phyloP scores from a whole-genome alignment of 2,888 invertebrate species.

The Crepidodera aurea region DNA sequence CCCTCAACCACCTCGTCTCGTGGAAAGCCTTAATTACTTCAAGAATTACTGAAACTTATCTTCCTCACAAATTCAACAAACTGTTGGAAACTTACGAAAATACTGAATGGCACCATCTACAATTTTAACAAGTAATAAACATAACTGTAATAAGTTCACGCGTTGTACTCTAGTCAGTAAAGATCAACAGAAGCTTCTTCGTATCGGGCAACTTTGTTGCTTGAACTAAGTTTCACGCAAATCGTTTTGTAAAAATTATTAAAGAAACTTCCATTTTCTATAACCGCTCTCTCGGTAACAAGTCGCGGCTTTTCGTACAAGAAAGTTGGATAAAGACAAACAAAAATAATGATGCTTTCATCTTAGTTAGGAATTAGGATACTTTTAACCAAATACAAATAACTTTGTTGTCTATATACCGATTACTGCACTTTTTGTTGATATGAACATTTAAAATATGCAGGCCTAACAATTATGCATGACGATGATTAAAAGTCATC shows the following conservation, averaged over 20 bases:
- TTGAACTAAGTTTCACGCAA: background rate
- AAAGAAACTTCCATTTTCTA: slow-evolving; percentile 2
- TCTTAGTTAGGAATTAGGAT: background rate
- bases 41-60: slow-evolving; percentile 35
- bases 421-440: too few relatives aligned
- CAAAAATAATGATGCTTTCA: slow-evolving; percentile 4
- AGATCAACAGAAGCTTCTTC: slow-evolving; percentile 5
- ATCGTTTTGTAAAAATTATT: background rate
- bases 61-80: slow-evolving; percentile 27
- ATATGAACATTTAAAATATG: too few relatives aligned
- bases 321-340: slow-evolving; percentile 9
- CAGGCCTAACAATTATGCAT: too few relatives aligned
- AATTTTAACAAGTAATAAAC: slow-evolving; percentile 34
- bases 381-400: background rate
- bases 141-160: slow-evolving; percentile 32
- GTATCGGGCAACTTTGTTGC: slow-evolving; percentile 5
- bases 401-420: background rate
- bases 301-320: background rate
- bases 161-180: slow-evolving; percentile 19
- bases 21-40: slow-evolving; percentile 36
- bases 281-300: background rate
- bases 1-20: slow-evolving; percentile 20
- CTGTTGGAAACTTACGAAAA: slow-evolving; percentile 31
- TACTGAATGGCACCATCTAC: slow-evolving; percentile 33
- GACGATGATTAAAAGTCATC: too few relatives aligned